Base-by-base conservation (phyloP, 92 coral and sea anemone genomes). In the Zoanthus gigantus region DNA sequence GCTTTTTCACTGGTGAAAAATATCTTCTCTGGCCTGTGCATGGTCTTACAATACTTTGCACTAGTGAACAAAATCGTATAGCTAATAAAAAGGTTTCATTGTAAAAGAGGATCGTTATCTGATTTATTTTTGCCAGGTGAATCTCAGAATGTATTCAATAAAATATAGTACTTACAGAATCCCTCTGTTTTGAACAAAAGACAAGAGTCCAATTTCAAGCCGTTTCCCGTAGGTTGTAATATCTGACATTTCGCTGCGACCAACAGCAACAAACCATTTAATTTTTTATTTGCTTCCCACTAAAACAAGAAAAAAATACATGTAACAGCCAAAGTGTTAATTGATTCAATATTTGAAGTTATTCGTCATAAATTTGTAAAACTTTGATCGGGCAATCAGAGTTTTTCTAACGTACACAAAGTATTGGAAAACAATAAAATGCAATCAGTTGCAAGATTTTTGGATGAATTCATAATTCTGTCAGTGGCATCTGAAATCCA, bases 141-240 rank as follows among this genome's bases (percentile, higher is more conserved):
- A 37, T 37, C 42, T 37, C 42, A 37, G 42, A 37, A 37, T 37
- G 42, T 37, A 37, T 37, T 2, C 42, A 37, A 37, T 2, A 37
- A 37, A 37, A 37, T 37, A 37, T 42, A 76, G 14, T 11, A 77
- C 82, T 77, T 77, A 77, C 82, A 53, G 28, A 47, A 11, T 13
- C 82, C 82, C 14, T 28, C 82, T 10, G 82, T 77, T 77, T 77
- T 77, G 67, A 77, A 77, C 13, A 77, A 7, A 4, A 77, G 82
- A 14, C 82, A 77, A 54, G 82, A 77, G 30, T 16, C 82, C 30
- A 54, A 30, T 5, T 17, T 77, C 48, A 77, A 4, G 17, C 28
- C 53, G 67, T 77, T 77, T 54, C 0, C 17, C 17, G 15, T 53
- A 5, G 47, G 5, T 77, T 77, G 67, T 5, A 23, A 15, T 31